Evolutionary conservation across 2,113 vertebrate species (phyloP).

Genomic region (Cathartes aura): DNA sequence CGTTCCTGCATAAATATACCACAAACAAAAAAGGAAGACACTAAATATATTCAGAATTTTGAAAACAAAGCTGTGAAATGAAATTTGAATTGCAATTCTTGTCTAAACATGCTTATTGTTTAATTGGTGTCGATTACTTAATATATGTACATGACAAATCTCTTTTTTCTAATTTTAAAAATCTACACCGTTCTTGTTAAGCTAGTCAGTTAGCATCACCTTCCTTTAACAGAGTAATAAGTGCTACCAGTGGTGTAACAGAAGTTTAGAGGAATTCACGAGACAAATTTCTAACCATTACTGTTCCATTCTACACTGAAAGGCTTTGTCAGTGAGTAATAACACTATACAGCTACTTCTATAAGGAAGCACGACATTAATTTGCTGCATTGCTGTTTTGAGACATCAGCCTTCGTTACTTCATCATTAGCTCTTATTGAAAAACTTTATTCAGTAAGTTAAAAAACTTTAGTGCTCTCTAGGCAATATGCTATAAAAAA

Average conservation of each 20-base stretch:
- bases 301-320: neutral
- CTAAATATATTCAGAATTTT: neutral
- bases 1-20: neutral
- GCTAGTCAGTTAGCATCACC: neutral
- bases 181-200: neutral
- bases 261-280: neutral
- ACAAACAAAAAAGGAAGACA: neutral
- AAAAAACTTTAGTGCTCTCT: neutral
- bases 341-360: neutral
- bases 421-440: neutral
- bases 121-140: neutral
- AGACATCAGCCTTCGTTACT: neutral
- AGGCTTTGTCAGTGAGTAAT: neutral
- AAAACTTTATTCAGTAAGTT: neutral
- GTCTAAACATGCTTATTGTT: neutral
- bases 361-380: accelerated
- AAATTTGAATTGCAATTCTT: neutral
- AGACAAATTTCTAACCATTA: neutral
- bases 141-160: neutral
- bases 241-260: neutral
- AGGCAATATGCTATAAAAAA: neutral
- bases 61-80: neutral
- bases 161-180: neutral
- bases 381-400: neutral
- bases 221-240: neutral